Evolutionary conservation across 2,888 invertebrate genomes (phyloP), one percentile per base, ranked within the genome.

Genomic region (Amphipoea lucens): DNA sequence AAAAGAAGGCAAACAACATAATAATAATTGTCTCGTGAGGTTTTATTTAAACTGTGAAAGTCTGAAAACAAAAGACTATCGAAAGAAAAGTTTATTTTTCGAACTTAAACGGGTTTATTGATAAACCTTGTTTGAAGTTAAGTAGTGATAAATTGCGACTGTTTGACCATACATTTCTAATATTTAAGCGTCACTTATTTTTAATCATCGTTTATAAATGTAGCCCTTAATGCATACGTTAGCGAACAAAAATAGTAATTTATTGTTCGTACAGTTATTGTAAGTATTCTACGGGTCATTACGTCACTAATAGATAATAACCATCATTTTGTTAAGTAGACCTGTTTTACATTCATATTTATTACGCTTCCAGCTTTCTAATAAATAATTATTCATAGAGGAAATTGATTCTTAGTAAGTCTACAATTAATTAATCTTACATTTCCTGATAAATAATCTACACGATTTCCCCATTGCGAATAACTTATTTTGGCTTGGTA

Each of bases 351-450:
- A 66, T 71, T 66, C 60, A 29, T 69, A n/a, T 65, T 65, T 36
- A 36, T 82, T 36, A 42, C 17, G 5, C 29, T 62, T 60, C 17
- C 42, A 70, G 36, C 73, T 84, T 70, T 84, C 62, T 62, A 78
- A 69, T 42, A 42, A 42, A 9, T 71, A 20, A 72, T 42, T 36
- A 78, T 74, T 14, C 23, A 68, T 57, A 62, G 4, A 45, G 40
- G 40, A 79, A 68, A 68, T 65, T 42, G 40, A 67, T 63, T 54
- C 17, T 6, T 36, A 63, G 20, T 42, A 54, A 12, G 76, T 23
- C 14, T 45, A 69, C 2, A 36, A 54, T 54, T 54, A 4, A 72
- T 62, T 54, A 67, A 63, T 45, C 11, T 54, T n/a, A 40, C 14
- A 51, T 66, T 60, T 74, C 42, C 74, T 66, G 29, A 60, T 9